Conservation (phyloP, 2,888 invertebrate genomes). For the Odontothrips loti region DNA sequence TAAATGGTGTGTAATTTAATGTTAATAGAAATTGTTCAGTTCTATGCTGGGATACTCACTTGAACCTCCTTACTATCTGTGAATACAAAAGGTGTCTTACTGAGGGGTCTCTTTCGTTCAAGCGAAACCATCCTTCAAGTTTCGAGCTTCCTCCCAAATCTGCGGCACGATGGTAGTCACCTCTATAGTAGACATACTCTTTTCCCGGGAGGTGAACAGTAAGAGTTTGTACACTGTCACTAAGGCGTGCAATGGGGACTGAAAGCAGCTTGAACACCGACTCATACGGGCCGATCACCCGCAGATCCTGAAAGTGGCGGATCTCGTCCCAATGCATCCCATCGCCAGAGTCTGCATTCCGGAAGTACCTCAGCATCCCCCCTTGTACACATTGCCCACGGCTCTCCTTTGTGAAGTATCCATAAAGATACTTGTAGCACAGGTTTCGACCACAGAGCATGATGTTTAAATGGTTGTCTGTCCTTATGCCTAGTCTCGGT, state of each 20-base stretch:
- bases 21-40: too few species aligned
- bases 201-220: neutral
- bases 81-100: neutral
- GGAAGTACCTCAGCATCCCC: neutral
- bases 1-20: too few species aligned
- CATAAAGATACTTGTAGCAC: neutral
- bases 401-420: neutral
- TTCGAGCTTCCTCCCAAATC: neutral
- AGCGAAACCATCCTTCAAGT: neutral
- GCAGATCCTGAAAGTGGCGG: neutral
- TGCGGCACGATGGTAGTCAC: neutral
- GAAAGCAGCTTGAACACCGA: neutral
- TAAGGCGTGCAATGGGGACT: neutral
- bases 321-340: neutral
- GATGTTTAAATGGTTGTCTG: neutral
- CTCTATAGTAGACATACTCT: neutral
- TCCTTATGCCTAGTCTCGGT: neutral
- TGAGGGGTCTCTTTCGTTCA: neutral
- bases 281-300: neutral
- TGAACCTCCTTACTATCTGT: neutral
- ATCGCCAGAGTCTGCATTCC: neutral
- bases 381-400: neutral
- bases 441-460: neutral
- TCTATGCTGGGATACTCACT: neutral
- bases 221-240: neutral